phyloP scores from a whole-genome alignment of 2,113 vertebrate species.

The Pteropus alecto region DNA sequence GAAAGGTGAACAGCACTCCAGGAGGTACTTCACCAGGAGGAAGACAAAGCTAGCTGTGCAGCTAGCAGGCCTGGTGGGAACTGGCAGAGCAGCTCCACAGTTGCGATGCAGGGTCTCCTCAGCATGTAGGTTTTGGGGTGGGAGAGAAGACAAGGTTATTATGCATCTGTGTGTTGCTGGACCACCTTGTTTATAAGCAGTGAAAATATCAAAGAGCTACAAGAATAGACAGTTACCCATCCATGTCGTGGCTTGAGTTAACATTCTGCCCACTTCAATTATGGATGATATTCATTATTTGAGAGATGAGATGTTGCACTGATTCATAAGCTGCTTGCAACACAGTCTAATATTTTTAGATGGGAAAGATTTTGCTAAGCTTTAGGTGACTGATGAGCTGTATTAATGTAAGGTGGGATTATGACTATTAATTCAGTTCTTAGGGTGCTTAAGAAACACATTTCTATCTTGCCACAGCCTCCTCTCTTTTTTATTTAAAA shows the following conservation, averaged over 20 bases:
- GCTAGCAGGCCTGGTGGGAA: not conserved
- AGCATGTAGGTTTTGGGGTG: not conserved
- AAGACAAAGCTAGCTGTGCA: not conserved
- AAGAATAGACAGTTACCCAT: not conserved
- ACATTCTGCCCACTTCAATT: not conserved
- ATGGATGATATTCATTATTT: not conserved
- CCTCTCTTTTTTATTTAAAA: conserved; percentile 46
- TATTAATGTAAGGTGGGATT: conserved; percentile 71
- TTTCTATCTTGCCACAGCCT: conserved; percentile 10
- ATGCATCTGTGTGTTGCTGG: not conserved
- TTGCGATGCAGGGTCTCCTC: not conserved
- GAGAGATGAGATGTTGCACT: not conserved
- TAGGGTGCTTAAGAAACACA: conserved; percentile 54
- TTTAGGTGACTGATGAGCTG: conserved; percentile 65
- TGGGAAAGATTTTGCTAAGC: conserved; percentile 79
- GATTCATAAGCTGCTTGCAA: conserved; percentile 30
- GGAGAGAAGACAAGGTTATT: conserved; percentile 16
- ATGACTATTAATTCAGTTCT: conserved; percentile 71
- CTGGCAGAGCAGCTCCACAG: not conserved
- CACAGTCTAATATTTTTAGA: conserved; percentile 79
- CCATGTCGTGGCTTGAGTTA: not conserved
- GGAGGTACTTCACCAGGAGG: not conserved
- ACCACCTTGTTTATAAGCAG: not conserved
- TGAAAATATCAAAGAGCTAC: not conserved
- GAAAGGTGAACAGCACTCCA: not conserved